Base-by-base conservation (phyloP, 53 echinoderm and acorn worm genomes). In the Patiria pectinifera region DNA sequence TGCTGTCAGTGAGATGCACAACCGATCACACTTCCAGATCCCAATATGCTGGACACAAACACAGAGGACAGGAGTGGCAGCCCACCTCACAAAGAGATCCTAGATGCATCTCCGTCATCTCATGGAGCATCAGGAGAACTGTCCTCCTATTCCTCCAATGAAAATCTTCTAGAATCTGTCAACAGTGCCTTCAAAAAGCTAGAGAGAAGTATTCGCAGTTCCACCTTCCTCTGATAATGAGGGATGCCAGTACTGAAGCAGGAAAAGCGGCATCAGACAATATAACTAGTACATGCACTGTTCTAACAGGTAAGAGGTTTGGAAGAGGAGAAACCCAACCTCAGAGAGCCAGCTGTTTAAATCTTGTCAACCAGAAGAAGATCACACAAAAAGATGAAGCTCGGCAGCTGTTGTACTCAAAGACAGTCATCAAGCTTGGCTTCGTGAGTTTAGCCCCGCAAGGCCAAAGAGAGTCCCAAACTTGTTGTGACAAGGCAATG, bases 151-250 rank as follows among this genome's bases (percentile, higher is more conserved):
- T 93, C 92, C 59, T 96, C 96, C 78, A 92, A 96, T 74, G 97
- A 97, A 83, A 96, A 96, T 69, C 94, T 96, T 22, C 80, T 89
- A 53, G 96, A 97, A 18, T 92, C 95, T 69, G 91, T 97, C 58
- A 95, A 94, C 86, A 93, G 92, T 86, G 97, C 94, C 79, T 95
- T 95, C 80, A 93, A 94, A 61, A 77, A 85, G 62, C 86, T 96
- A 1, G 95, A 46, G 92, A 93, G 59, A 96, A 97, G 80, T 95
- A 95, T 91, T 91, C 94, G 71, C 59, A 91, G 58, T 84, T 80
- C 80, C 78, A 86, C 66, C 78, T 85, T n/a, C n/a, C 47, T 91
- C 76, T 6, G 81, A 80, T 26, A 82, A 81, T 11, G 82, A 84
- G n/a, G n/a, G 80, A 70, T 26, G 77, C 35, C 19, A 43, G 74